Percentiles rank a stretch among this genome's conserved stretches.
Evolutionary conservation across 2,113 vertebrate species (phyloP).

Genomic region (Cepphus grylle): DNA sequence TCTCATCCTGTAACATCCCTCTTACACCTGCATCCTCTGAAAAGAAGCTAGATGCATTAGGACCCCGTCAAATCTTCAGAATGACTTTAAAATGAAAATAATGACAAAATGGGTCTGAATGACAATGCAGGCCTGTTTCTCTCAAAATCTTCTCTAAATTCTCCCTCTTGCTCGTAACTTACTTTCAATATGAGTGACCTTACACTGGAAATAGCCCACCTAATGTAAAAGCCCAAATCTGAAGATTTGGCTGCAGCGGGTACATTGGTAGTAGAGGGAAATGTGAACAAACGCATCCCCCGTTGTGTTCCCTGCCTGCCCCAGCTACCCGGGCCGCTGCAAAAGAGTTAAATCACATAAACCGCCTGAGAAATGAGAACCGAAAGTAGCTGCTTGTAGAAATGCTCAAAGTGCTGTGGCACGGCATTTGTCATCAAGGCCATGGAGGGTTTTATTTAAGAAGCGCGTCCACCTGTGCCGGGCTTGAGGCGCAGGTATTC

Average conservation of each 20-base stretch:
- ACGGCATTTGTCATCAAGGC: background rate
- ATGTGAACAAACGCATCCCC: background rate
- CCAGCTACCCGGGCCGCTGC: background rate
- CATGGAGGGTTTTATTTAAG: background rate
- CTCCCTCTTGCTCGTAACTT: background rate
- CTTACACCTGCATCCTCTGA: background rate
- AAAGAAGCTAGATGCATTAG: background rate
- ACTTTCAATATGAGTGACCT: background rate
- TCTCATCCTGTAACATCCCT: rapidly evolving
- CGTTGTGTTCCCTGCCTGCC: background rate
- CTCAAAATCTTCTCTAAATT: background rate
- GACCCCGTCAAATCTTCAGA: background rate
- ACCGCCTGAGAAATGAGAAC: conserved; percentile 43
- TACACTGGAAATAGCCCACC: background rate
- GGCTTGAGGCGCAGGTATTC: background rate
- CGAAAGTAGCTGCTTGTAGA: conserved; percentile 33
- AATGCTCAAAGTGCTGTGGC: background rate
- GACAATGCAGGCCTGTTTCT: background rate
- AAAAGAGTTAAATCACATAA: conserved; percentile 44
- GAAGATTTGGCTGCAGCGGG: background rate
- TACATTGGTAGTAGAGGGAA: background rate
- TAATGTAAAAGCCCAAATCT: background rate
- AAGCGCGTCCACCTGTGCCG: background rate
- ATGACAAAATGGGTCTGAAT: background rate
- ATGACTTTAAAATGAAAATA: background rate